Percentiles rank a stretch among this genome's conserved stretches.
Evolutionary conservation across 2,888 invertebrate species (phyloP).

Genomic region (Leptothorax acervorum): DNA sequence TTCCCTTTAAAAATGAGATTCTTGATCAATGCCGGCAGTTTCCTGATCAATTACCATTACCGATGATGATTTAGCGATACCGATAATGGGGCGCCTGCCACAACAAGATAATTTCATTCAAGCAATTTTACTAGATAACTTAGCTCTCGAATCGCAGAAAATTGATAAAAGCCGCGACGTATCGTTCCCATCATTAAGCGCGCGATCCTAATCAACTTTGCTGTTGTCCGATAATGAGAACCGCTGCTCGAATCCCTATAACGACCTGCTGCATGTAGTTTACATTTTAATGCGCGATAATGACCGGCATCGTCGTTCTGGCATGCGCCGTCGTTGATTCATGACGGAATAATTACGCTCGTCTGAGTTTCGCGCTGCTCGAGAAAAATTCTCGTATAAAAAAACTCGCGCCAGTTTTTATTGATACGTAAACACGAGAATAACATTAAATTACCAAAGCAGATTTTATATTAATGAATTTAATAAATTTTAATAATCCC

Average conservation of each 20-base stretch:
- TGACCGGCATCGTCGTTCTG: constrained; percentile 63
- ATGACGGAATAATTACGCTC: constrained; percentile 32
- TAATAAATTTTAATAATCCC: not conserved
- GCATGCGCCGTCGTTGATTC: constrained; percentile 59
- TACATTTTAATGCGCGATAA: constrained; percentile 75
- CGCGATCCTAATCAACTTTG: not conserved
- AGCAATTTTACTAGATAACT: not conserved
- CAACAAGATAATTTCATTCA: not conserved
- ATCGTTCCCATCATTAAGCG: not conserved
- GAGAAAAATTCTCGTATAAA: not conserved
- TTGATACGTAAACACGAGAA: not conserved
- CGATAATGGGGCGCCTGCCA: not conserved
- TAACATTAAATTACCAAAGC: not conserved
- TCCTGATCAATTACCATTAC: constrained; percentile 5
- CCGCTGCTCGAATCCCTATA: constrained; percentile 62
- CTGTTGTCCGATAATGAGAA: constrained; percentile 57
- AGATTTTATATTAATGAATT: not conserved
- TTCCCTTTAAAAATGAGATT: not conserved
- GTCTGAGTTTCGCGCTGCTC: constrained; percentile 15
- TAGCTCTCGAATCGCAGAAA: not conserved
- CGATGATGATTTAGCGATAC: constrained; percentile 15
- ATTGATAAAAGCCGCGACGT: constrained; percentile 7
- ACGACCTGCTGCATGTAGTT: constrained; percentile 61
- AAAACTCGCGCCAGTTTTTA: not conserved
- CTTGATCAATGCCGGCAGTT: not conserved